Evolutionary conservation across 1,140 invertebrate species (phyloP), one percentile per base, ranked within the genome.

Genomic region (Hestina assimilis): DNA sequence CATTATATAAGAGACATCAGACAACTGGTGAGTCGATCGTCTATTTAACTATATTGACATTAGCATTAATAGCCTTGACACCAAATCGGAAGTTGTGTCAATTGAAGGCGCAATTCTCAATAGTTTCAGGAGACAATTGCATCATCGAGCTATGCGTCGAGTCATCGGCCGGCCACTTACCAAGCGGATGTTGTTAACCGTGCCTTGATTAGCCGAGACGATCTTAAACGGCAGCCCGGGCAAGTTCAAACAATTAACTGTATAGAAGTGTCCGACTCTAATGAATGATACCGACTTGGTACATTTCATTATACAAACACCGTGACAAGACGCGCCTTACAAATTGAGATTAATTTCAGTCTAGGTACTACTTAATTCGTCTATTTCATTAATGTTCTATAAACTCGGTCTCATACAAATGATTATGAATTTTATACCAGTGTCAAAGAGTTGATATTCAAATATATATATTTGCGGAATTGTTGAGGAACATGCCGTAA

Each of bases 231-330:
- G 74, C 75, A 79, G 72, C 65, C 64, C 72, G 78, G 66, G 70
- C 81, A 75, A 85, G 84, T 87, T 87, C 84, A 87, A 85, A 85
- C 84, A 85, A 87, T 85, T 85, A 85, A 87, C 75, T 82, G 79
- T 82, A 87, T 80, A 87, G 79, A 87, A 87, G 84, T 87, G 84
- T 87, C 81, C 84, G 81, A 83, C 84, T 79, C 80, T 84, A 87
- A 87, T 87, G 82, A 87, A 85, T 79, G 82, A 80, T 75, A 72
- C 79, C 82, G 81, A 84, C 82, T 83, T 83, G 80, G 72, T 81
- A 73, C 79, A 75, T 79, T 79, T 78, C 75, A 83, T 79, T 81
- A 80, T 72, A 83, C 73, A 81, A 84, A 83, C 81, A 84, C 80
- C 81, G 81, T 83, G 79, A 84, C 82, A 79, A 77, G 73, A 75